Evolutionary conservation across 2,888 invertebrate genomes (phyloP).

Genomic region (Cylloceria caligata): DNA sequence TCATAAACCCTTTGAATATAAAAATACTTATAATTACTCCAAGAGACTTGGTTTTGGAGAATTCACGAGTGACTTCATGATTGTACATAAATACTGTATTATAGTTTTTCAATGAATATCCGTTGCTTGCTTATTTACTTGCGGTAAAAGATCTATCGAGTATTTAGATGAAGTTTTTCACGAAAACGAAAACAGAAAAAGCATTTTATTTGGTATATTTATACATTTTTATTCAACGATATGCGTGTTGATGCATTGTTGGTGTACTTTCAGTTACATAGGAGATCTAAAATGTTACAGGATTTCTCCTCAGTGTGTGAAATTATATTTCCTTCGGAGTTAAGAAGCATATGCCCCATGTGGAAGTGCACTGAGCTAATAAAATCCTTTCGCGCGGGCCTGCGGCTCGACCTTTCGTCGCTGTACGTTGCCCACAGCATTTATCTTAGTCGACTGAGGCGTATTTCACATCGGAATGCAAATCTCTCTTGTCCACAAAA

Average conservation of each 20-base stretch:
- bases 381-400: not conserved
- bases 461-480: constrained; percentile 57
- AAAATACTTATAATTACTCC: no score
- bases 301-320: not conserved
- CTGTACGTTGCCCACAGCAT: constrained; percentile 26
- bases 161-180: not conserved
- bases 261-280: not conserved
- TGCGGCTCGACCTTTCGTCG: not conserved
- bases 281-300: not conserved
- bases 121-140: not conserved
- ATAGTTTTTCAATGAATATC: not conserved
- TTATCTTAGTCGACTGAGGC: constrained; percentile 43
- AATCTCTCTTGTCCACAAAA: constrained; percentile 56
- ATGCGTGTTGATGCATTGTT: no score
- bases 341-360: not conserved
- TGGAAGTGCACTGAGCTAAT: not conserved
- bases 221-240: no score
- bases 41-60: no score
- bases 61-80: not conserved
- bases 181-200: not conserved
- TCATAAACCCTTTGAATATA: no score
- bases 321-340: not conserved
- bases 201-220: not conserved
- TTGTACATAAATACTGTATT: not conserved
- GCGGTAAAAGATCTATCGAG: not conserved